A percentile compares a stretch with the other conserved stretches of the same genome.
These are phyloP conservation scores for Amphimallon solstitiale DNA, from an alignment of 2,888 invertebrate genomes.

Conservation along the genomic window DNA sequence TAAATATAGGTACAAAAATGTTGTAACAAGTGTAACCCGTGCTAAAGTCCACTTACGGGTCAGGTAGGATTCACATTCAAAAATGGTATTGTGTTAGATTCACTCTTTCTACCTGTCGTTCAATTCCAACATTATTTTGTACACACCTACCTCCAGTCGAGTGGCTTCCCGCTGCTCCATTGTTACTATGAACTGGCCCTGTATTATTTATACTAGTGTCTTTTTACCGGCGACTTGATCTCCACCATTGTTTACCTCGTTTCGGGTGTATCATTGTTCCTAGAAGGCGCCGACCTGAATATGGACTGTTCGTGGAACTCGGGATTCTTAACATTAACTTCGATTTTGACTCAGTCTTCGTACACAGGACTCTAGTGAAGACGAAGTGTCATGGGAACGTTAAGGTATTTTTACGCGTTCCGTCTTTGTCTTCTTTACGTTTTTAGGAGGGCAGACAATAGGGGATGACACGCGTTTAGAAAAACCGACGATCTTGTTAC, in stretches of 20 bases:
- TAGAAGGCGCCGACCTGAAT: conserved; percentile 52
- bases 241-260: conserved; percentile 52
- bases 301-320: conserved; percentile 39
- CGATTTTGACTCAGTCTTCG: conserved; percentile 23
- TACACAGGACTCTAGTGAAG: neutral
- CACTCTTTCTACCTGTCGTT: conserved; percentile 34
- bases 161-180: conserved; percentile 55
- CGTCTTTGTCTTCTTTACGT: conserved; percentile 16
- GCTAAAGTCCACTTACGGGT: conserved; percentile 14
- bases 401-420: conserved; percentile 7
- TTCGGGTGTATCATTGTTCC: conserved; percentile 52
- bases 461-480: conserved; percentile 29
- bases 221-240: conserved; percentile 55
- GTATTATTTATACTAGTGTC: conserved; percentile 54
- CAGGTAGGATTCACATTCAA: conserved; percentile 16
- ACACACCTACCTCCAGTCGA: conserved; percentile 47
- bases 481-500: conserved; percentile 17
- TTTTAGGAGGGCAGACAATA: conserved; percentile 15
- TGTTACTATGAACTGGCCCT: conserved; percentile 47
- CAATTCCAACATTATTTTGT: conserved; percentile 34
- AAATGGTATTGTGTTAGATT: conserved; percentile 21
- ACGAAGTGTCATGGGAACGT: conserved; percentile 29
- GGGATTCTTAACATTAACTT: conserved; percentile 20
- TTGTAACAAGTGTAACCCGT: conserved; percentile 19
- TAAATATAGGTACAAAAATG: neutral